Conservation (phyloP, 2,113 vertebrate genomes). For the Megaceryle maxima region DNA sequence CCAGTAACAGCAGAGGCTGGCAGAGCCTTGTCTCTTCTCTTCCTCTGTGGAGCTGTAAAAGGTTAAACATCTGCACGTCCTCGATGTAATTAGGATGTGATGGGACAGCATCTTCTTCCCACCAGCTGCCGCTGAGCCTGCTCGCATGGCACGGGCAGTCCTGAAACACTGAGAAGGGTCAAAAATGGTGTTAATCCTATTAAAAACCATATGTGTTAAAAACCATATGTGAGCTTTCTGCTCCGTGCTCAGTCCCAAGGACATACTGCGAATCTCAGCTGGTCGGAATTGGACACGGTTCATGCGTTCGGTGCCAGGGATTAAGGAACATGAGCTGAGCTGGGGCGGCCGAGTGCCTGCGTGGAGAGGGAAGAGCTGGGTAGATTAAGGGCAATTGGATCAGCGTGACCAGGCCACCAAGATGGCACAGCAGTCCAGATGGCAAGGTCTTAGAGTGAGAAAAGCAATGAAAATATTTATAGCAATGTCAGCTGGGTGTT, state of each 20-base stretch:
- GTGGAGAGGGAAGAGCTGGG: not conserved
- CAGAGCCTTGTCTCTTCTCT: not conserved
- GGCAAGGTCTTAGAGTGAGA: not conserved
- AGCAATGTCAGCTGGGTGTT: not conserved
- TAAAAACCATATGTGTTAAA: not conserved
- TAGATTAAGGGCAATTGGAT: not conserved
- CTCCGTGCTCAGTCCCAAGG: not conserved
- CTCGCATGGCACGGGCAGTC: not conserved
- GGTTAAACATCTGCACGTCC: not conserved
- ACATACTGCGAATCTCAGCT: not conserved
- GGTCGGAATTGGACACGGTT: not conserved
- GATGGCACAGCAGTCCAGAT: not conserved
- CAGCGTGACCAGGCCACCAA: not conserved
- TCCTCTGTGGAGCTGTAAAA: not conserved
- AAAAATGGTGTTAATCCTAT: not conserved
- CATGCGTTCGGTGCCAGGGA: not conserved
- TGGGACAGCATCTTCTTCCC: not conserved
- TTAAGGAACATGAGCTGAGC: not conserved
- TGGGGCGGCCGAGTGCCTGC: fast-evolving
- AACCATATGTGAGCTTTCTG: not conserved
- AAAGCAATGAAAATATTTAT: not conserved
- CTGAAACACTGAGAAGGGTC: not conserved
- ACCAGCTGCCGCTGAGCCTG: not conserved
- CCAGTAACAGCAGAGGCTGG: not conserved
- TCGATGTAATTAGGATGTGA: not conserved